phyloP scores from a whole-genome alignment of 2,797 vertebrate genomes.

The Hafferia zeledoni region DNA sequence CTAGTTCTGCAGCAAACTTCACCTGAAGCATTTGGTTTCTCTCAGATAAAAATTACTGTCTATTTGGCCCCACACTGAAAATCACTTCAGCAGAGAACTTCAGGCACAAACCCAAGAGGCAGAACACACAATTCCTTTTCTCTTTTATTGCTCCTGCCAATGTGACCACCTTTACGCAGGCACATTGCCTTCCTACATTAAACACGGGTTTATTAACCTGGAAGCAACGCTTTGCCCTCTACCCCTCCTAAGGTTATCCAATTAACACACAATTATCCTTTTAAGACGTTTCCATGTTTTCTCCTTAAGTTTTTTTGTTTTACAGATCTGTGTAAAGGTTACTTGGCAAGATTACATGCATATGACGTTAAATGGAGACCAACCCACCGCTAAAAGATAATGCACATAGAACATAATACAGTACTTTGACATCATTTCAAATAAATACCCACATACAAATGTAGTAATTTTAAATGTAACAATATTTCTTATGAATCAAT shows the following conservation, averaged over 20 bases:
- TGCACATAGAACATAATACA: slow-evolving; percentile 95
- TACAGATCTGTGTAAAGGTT: slow-evolving; percentile 90
- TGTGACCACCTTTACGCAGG: slow-evolving; percentile 92
- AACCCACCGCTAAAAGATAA: slow-evolving; percentile 92
- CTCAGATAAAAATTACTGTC: neutral
- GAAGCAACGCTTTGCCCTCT: slow-evolving; percentile 71
- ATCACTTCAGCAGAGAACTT: neutral
- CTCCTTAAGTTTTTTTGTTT: neutral
- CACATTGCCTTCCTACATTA: slow-evolving; percentile 75
- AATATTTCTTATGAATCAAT: slow-evolving; percentile 93
- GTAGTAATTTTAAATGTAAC: slow-evolving; percentile 93
- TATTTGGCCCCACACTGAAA: neutral
- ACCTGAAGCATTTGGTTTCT: neutral
- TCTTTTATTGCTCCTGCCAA: slow-evolving; percentile 92
- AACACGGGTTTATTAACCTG: slow-evolving; percentile 75
- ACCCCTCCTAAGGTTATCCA: slow-evolving; percentile 64
- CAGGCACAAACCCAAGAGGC: neutral
- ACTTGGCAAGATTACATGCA: slow-evolving; percentile 94
- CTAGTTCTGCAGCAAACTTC: neutral
- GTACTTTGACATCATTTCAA: slow-evolving; percentile 93
- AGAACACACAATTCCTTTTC: slow-evolving; percentile 69
- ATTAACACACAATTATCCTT: slow-evolving; percentile 18
- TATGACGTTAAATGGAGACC: slow-evolving; percentile 90
- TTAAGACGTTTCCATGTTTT: slow-evolving; percentile 36
- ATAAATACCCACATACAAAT: slow-evolving; percentile 97